Base-by-base conservation (phyloP, 2,113 vertebrate species). In the Phoxinus phoxinus region DNA sequence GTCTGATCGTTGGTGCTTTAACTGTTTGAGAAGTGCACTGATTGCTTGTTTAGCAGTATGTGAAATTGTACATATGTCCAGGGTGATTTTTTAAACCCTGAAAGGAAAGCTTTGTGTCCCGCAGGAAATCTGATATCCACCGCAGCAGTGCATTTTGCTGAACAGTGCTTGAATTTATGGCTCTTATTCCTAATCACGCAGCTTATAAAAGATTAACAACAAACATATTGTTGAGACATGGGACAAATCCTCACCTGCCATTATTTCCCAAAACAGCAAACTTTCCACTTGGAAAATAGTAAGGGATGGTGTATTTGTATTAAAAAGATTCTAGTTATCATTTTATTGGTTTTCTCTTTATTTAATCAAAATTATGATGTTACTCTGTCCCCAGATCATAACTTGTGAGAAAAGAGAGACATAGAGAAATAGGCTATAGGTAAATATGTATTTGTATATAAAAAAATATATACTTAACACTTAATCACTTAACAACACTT, bases 61-160 rank as follows among this genome's bases (percentile, higher is more conserved):
- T 56, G 27, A 83, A 59, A 56, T 83, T 46, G 48, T 83, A 48
- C 81, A 72, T 72, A 83, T 72, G 65, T 71, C 56, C 46, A 37
- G 48, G 2, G 21, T 25, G 65, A 58, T 72, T 72, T 6, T 69
- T 83, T n/a, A 72, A 69, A 58, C 30, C 23, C 65, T 83, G 81
- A 83, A 83, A 83, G 65, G 81, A 35, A 72, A 83, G 65, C 81
- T 37, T 83, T 83, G 81, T 83, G 67, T 83, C 67, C 81, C 37
- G 11, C 9, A 12, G 48, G 81, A 72, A 41, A 83, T 72, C 32
- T 83, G 65, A 83, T 72, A 69, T 71, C 23, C 67, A 13, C 67
- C 53, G 53, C 19, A 83, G 21, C 35, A 41, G 32, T n/a, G 46
- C 2, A 35, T 83, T 72, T 72, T 72, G 67, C 32, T 41, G 32